Base-by-base conservation (phyloP, 2,888 invertebrate species). In the Metopia argyrocephala region DNA sequence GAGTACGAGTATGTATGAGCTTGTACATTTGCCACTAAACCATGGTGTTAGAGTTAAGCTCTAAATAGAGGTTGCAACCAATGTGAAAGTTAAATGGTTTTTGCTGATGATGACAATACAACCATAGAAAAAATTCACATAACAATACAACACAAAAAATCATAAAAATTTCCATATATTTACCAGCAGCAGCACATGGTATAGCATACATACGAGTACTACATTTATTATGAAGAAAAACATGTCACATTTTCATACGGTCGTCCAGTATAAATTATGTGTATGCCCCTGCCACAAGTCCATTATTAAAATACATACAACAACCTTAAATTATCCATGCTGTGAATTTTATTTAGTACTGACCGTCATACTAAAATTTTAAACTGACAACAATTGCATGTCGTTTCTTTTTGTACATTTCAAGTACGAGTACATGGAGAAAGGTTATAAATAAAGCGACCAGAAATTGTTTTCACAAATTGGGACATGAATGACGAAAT, bases 41-140 rank as follows among this genome's bases (percentile, higher is more conserved):
- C 28, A 28, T 46, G 48, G 54, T 56, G 54, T 74, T 65, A 78
- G 78, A 71, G 76, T 59, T 65, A 59, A 71, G 71, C 65, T 71
- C 71, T 71, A 71, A 66, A 66, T 71, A 78, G 78, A 78, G 71
- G 50, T 65, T 73, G 28, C 59, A 80, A 64, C n/a, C 73, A 65
- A 65, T 69, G 80, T 81, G 80, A 81, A 81, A 81, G 80, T 81
- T 81, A 74, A 74, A 78, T 74, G 76, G 65, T 69, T 76, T 68
- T 48, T 65, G 65, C 54, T 69, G 76, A 74, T 81, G 76, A 81
- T 73, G 74, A 74, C 62, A 74, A 64, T 76, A 66, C 52, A 52
- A 64, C n/a, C n/a, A 56, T 56, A 73, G 25, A 64, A 21, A 45
- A 70, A 15, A 20, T 1, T 4, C 54, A 15, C 27, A 56, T 25